Base-by-base conservation (phyloP, 2,797 vertebrate species). In the Bradypodion pumilum region DNA sequence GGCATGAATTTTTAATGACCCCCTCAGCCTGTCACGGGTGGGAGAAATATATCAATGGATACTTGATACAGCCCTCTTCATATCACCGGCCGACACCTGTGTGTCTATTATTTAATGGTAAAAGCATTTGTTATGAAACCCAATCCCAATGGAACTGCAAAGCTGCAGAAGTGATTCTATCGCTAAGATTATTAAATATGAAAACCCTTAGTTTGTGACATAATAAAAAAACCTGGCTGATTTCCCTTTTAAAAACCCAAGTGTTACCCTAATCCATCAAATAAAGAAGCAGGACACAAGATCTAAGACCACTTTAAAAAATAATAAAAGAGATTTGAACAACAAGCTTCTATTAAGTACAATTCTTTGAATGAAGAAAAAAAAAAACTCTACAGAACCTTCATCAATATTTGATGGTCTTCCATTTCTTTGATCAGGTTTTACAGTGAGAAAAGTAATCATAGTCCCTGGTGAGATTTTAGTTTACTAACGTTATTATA, bases 1-100 rank as follows among this genome's bases (percentile, higher is more conserved):
- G 15, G 32, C 63, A 86, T 77, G 8, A 86, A 91, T 86, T 35
- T 86, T 91, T 91, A 89, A 90, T 89, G 42, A 87, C 42, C 74
- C 13, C 52, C 52, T 19, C 75, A 49, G 27, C 23, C 68, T 87
- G 56, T 72, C 88, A 86, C 84, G 66, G 0, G 5, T 81, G 32
- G 16, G 83, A 84, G 83, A 79, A 25, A 9, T 0, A 35, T 1
- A 78, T 21, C 80, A 85, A 92, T 60, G 32, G 32, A 92, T 88
- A 89, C 19, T 68, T 66, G 59, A 35, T 66, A 23, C 5, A 6
- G 7, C n/a, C n/a, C 60, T 65, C 40, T 49, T 23, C 72, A 35
- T 37, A 49, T 74, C 60, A 25, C 52, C 21, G 23, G 52, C 37
- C 63, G 25, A 35, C n/a, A 68, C 63, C n/a, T 27, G 27, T 60